These are phyloP conservation scores for Tichodroma muraria DNA, from an alignment of 2,113 vertebrate species.

Conservation along the genomic window DNA sequence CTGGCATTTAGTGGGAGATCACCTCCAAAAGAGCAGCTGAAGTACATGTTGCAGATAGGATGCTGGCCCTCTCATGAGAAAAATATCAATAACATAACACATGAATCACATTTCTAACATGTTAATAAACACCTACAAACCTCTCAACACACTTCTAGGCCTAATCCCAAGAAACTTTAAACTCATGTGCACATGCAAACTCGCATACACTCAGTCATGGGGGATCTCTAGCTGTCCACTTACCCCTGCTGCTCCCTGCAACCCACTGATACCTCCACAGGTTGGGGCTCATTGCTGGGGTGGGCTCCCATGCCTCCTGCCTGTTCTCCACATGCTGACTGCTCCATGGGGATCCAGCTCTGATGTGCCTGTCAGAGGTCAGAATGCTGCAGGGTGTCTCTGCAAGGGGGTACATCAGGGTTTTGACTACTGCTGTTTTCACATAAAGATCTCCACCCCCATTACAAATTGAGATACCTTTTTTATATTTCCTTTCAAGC, in stretches of 20 bases:
- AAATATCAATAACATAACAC: neutral
- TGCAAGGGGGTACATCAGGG: too few relatives aligned
- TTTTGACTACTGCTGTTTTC: neutral
- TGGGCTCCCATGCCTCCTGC: neutral
- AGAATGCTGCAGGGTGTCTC: neutral
- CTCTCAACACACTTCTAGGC: neutral
- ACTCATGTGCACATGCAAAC: accelerated
- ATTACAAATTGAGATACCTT: neutral
- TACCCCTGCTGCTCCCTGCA: neutral
- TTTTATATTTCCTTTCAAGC: neutral
- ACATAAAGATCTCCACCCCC: accelerated
- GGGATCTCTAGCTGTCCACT: neutral
- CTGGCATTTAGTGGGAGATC: neutral
- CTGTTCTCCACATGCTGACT: neutral
- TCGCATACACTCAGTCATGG: accelerated
- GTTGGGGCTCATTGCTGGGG: accelerated
- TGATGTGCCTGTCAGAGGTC: neutral
- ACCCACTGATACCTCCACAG: neutral
- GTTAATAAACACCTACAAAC: neutral
- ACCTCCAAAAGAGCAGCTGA: neutral
- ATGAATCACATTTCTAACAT: neutral
- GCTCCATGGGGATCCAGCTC: accelerated
- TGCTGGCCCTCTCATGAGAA: neutral
- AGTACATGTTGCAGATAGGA: neutral
- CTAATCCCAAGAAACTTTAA: neutral